Conservation (phyloP, 2,888 invertebrate genomes). For the Noctuana brunneofusca region DNA sequence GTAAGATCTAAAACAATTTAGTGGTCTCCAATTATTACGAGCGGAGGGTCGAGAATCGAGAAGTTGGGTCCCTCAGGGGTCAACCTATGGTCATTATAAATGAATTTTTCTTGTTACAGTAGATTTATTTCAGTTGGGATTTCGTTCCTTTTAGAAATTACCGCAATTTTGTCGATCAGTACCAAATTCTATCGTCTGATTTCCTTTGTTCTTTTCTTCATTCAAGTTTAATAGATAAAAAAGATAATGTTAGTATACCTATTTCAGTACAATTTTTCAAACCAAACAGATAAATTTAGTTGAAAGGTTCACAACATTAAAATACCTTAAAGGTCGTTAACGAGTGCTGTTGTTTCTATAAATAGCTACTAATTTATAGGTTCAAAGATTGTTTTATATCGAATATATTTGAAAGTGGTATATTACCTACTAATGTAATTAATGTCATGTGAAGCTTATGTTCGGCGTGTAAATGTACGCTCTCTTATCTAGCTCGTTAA, state of each 20-base stretch:
- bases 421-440: too few relatives aligned
- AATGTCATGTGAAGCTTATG: too few relatives aligned
- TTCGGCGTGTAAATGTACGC: background rate
- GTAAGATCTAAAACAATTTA: conserved; percentile 63
- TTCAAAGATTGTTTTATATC: too few relatives aligned
- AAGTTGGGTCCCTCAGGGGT: conserved; percentile 31
- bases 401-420: too few relatives aligned
- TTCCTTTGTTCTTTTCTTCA: conserved; percentile 26
- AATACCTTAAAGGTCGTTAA: too few relatives aligned
- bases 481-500: background rate
- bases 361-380: too few relatives aligned
- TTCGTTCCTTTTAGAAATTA: conserved; percentile 1
- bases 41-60: conserved; percentile 40
- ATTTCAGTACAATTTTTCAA: background rate
- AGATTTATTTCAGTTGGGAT: conserved; percentile 26
- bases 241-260: background rate
- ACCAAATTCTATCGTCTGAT: conserved; percentile 10
- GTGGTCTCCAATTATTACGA: conserved; percentile 57
- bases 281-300: too few relatives aligned
- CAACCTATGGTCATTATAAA: conserved; percentile 38
- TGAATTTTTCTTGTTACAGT: conserved; percentile 38
- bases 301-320: too few relatives aligned
- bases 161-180: background rate
- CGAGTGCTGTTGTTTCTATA: too few relatives aligned
- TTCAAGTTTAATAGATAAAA: background rate